These are phyloP conservation scores for Fregata magnificens DNA, from an alignment of 2,113 vertebrate genomes.

Conservation along the genomic window DNA sequence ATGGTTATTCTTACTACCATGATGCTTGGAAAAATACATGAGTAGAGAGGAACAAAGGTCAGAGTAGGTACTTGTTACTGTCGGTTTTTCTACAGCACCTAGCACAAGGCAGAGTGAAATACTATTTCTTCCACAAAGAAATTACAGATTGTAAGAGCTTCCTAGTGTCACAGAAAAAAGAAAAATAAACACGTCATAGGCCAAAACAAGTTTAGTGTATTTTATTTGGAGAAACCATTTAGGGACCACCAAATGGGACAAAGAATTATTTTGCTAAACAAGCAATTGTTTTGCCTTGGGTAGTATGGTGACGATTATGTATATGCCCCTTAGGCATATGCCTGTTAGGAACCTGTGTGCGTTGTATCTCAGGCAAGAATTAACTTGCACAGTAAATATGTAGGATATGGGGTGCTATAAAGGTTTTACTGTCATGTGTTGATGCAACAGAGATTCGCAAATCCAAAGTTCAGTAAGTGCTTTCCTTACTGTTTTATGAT, in stretches of 20 bases:
- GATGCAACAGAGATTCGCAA: background rate
- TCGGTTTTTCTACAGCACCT: background rate
- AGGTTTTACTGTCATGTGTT: background rate
- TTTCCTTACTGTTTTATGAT: background rate
- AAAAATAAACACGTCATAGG: background rate
- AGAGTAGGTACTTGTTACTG: background rate
- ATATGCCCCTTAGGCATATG: background rate
- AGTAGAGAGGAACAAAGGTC: background rate
- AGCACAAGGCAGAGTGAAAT: background rate
- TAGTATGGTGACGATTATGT: background rate
- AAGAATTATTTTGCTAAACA: background rate
- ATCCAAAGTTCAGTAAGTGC: background rate
- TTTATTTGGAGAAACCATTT: background rate
- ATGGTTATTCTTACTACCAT: background rate
- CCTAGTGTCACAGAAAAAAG: accelerated
- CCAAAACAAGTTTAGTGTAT: background rate
- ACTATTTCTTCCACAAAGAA: background rate
- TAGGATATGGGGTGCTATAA: background rate
- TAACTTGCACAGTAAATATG: background rate
- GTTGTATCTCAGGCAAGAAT: background rate
- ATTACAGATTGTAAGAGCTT: background rate
- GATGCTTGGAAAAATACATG: background rate
- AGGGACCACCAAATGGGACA: background rate
- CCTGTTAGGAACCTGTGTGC: background rate
- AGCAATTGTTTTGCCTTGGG: background rate